Conservation (phyloP, 2,113 vertebrate species). For the Forbesichthys agassizii region DNA sequence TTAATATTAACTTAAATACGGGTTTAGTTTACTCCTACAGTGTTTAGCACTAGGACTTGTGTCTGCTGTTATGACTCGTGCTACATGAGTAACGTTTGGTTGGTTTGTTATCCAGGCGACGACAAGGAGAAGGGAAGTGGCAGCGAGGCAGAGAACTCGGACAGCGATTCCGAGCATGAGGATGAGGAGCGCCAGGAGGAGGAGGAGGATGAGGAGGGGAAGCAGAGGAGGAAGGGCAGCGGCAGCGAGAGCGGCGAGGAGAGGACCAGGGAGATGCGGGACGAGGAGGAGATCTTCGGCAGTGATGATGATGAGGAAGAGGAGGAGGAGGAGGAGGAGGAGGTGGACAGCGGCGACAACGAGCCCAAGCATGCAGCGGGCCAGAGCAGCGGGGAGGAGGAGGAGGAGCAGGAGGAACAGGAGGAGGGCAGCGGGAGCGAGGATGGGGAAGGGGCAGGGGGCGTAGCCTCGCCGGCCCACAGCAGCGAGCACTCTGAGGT, state of each 20-base stretch:
- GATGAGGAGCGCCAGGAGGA: conserved; percentile 67
- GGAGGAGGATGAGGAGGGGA: conserved; percentile 50
- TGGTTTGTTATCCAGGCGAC: conserved; percentile 71
- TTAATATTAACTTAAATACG: too few species aligned
- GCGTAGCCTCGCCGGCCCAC: conserved; percentile 80
- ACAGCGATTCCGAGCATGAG: conserved; percentile 78
- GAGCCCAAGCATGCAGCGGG: conserved; percentile 65
- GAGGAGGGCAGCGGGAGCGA: conserved; percentile 65
- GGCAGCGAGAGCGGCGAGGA: conserved; percentile 81
- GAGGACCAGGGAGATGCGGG: conserved; percentile 78
- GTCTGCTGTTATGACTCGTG: too few species aligned
- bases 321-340: conserved; percentile 73
- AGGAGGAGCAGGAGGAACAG: conserved; percentile 64
- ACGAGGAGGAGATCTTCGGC: conserved; percentile 93
- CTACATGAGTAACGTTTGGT: background rate
- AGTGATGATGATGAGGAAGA: conserved; percentile 84
- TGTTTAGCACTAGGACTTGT: too few species aligned
- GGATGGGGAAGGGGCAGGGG: conserved; percentile 71
- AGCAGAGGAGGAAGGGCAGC: conserved; percentile 74
- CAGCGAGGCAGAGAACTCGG: conserved; percentile 80
- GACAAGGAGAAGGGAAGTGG: conserved; percentile 87
- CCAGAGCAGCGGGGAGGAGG: conserved; percentile 72
- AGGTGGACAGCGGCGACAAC: conserved; percentile 69
- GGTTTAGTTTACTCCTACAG: too few species aligned
- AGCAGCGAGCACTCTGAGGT: conserved; percentile 85